A percentile compares a stretch with the other conserved stretches of the same genome.
Evolutionary conservation across 1,140 invertebrate genomes (phyloP).

Genomic region (Ephestia elutella): DNA sequence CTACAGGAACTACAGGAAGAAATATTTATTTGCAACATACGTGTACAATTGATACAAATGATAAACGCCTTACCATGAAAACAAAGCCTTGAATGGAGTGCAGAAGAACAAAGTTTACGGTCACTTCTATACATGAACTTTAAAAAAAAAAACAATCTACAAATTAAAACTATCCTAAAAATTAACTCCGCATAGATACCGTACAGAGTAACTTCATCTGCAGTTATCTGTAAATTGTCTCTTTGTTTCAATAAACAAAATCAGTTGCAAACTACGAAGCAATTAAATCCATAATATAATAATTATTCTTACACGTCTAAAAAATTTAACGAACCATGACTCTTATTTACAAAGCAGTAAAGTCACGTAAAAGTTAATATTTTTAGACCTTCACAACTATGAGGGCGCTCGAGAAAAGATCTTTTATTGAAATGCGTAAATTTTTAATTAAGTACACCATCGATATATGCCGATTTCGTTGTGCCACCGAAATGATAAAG

Average conservation of each 20-base stretch:
- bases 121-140: too few species aligned
- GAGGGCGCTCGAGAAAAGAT: not conserved
- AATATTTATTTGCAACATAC: too few species aligned
- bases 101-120: too few species aligned
- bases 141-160: too few species aligned
- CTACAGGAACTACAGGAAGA: too few species aligned
- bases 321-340: not conserved
- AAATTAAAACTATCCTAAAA: too few species aligned
- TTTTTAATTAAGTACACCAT: slow-evolving; percentile 1
- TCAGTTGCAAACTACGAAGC: not conserved
- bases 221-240: not conserved
- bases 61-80: too few species aligned
- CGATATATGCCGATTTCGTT: not conserved
- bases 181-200: too few species aligned
- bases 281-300: not conserved
- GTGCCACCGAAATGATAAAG: not conserved
- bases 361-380: not conserved
- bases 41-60: too few species aligned
- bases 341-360: not conserved
- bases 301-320: not conserved
- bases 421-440: slow-evolving; percentile 2
- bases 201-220: not conserved
- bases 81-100: too few species aligned
- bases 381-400: not conserved
- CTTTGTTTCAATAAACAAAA: not conserved